These are phyloP conservation scores for Zaprionus lachaisei DNA, from an alignment of 1,140 invertebrate species.

Conservation along the genomic window DNA sequence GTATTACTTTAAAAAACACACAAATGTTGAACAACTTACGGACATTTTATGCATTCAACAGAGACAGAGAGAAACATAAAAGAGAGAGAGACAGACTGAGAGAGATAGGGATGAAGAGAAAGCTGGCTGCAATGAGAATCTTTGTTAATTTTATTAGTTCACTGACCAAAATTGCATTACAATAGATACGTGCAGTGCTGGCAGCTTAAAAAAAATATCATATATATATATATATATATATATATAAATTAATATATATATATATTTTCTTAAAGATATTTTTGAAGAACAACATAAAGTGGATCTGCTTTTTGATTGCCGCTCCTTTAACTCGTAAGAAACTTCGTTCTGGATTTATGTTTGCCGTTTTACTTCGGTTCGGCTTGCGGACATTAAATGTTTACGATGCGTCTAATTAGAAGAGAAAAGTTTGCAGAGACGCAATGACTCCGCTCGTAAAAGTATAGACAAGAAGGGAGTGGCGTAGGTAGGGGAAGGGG, in stretches of 20 bases:
- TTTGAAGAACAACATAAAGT: not conserved
- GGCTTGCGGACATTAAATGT: conserved; percentile 31
- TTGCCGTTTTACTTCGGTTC: not conserved
- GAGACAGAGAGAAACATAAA: no score
- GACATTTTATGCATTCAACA: conserved; percentile 37
- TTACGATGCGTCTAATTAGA: conserved; percentile 52
- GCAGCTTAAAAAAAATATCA: not conserved
- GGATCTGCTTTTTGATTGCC: not conserved
- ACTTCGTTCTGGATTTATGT: not conserved
- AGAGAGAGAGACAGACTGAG: not conserved
- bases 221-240: no score
- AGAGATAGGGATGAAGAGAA: not conserved
- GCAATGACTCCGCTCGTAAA: conserved; percentile 30
- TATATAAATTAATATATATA: no score
- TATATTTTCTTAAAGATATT: not conserved
- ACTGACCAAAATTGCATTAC: not conserved
- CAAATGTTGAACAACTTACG: conserved; percentile 48
- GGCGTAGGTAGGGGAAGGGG: not conserved
- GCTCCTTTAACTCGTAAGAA: not conserved
- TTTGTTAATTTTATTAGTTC: conserved; percentile 52
- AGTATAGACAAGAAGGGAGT: not conserved
- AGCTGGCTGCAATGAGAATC: conserved; percentile 42
- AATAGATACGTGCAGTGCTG: no score
- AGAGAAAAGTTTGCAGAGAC: conserved; percentile 15
- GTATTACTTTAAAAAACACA: conserved; percentile 22